A percentile compares a stretch with the other conserved stretches of the same genome.
phyloP scores from a whole-genome alignment of 2,888 invertebrate species.

The Tridacna crocea region DNA sequence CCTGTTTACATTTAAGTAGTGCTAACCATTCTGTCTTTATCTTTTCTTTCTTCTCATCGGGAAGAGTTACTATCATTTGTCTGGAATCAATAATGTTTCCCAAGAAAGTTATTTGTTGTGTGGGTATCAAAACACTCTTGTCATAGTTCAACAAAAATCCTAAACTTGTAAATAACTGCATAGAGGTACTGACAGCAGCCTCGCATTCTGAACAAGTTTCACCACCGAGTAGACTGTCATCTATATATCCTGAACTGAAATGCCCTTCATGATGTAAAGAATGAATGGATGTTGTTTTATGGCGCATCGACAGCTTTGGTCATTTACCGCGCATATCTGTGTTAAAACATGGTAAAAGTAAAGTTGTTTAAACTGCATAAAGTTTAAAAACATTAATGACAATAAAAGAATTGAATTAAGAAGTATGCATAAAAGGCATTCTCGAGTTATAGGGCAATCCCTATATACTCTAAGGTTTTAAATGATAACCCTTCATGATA shows the following conservation, averaged over 20 bases:
- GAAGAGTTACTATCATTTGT: conserved; percentile 42
- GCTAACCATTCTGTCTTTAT: conserved; percentile 23
- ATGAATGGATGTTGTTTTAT: too few relatives aligned
- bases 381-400: too few relatives aligned
- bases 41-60: conserved; percentile 37
- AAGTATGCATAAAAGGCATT: too few relatives aligned
- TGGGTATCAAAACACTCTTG: conserved; percentile 52
- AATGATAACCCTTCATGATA: too few relatives aligned
- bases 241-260: conserved; percentile 55
- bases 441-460: too few relatives aligned
- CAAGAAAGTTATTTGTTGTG: conserved; percentile 40
- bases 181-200: conserved; percentile 22
- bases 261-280: conserved; percentile 45
- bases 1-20: neutral
- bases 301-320: too few relatives aligned
- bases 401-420: too few relatives aligned
- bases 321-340: too few relatives aligned
- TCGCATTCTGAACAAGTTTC: conserved; percentile 33
- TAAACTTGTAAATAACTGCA: conserved; percentile 26
- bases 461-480: too few relatives aligned
- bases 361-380: too few relatives aligned
- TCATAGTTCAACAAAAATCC: conserved; percentile 46
- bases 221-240: conserved; percentile 52
- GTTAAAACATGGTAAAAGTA: too few relatives aligned
- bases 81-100: conserved; percentile 54